phyloP scores from a whole-genome alignment of 2,888 invertebrate genomes.

The Mesorhabditis spiculigera region DNA sequence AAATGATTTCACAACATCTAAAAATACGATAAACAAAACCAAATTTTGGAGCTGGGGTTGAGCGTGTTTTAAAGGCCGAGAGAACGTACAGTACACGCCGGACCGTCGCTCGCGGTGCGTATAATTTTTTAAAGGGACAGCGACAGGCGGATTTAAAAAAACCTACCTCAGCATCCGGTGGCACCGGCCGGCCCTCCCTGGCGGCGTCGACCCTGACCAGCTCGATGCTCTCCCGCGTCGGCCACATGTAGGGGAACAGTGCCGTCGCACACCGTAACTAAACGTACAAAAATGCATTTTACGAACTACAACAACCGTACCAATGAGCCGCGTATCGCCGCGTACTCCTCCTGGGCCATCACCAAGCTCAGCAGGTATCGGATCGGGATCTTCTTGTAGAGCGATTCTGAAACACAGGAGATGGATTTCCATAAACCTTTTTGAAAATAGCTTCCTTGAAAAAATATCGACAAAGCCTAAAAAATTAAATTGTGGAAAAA shows the following conservation, averaged over 20 bases:
- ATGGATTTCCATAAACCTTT: neutral
- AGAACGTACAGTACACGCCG: no score
- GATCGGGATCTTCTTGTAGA: slow-evolving; percentile 1
- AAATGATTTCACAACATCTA: no score
- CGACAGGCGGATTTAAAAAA: neutral
- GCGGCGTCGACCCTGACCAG: neutral
- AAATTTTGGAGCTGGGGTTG: no score
- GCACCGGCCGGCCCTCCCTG: neutral
- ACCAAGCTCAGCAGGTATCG: neutral
- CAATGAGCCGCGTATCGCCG: neutral
- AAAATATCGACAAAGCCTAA: neutral
- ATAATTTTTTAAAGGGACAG: no score
- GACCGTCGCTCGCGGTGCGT: no score
- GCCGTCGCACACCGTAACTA: neutral
- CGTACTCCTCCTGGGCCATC: neutral
- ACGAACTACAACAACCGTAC: neutral
- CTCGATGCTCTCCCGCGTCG: slow-evolving; percentile 4
- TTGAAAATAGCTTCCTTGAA: neutral
- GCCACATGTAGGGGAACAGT: neutral
- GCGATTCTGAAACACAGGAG: neutral
- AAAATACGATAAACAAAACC: no score
- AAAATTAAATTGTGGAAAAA: no score
- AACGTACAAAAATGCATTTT: neutral
- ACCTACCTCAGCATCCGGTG: neutral
- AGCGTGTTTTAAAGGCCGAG: no score